Evolutionary conservation across 2,797 vertebrate genomes (phyloP).

Genomic region (Clarias pachynema): DNA sequence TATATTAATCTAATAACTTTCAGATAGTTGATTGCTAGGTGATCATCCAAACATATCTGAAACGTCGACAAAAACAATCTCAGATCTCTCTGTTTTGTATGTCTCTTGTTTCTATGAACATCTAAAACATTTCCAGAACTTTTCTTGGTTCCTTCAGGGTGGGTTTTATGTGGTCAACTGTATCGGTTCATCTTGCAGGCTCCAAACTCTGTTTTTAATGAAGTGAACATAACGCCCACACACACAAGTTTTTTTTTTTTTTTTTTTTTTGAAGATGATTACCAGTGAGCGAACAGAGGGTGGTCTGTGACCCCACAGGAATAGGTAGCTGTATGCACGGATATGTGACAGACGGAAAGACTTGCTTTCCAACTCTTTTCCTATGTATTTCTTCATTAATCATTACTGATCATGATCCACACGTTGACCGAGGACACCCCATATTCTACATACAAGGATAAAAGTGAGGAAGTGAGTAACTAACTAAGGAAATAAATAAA

Average conservation of each 20-base stretch:
- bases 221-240: slow-evolving; percentile 69
- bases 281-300: slow-evolving; percentile 79
- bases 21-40: background rate
- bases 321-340: slow-evolving; percentile 56
- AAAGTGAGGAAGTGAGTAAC: slow-evolving; percentile 17
- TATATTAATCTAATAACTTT: background rate
- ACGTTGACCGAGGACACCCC: background rate
- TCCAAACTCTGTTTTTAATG: slow-evolving; percentile 63
- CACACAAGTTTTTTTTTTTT: slow-evolving; percentile 76
- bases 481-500: too few species aligned
- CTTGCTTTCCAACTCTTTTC: slow-evolving; percentile 28
- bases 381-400: slow-evolving; percentile 34
- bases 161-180: slow-evolving; percentile 36
- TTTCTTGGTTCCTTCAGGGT: slow-evolving; percentile 15
- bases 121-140: slow-evolving; percentile 37
- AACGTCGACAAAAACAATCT: background rate
- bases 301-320: slow-evolving; percentile 76
- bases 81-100: background rate
- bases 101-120: slow-evolving; percentile 7
- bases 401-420: slow-evolving; percentile 42
- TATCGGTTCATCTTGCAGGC: slow-evolving; percentile 42
- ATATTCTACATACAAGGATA: slow-evolving; percentile 16
- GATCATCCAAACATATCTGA: background rate
- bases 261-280: slow-evolving; percentile 80
- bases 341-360: slow-evolving; percentile 20